Percentiles rank a stretch among this genome's conserved stretches.
These are phyloP conservation scores for Drosophila cognata DNA, from an alignment of 2,888 invertebrate species.

Conservation along the genomic window DNA sequence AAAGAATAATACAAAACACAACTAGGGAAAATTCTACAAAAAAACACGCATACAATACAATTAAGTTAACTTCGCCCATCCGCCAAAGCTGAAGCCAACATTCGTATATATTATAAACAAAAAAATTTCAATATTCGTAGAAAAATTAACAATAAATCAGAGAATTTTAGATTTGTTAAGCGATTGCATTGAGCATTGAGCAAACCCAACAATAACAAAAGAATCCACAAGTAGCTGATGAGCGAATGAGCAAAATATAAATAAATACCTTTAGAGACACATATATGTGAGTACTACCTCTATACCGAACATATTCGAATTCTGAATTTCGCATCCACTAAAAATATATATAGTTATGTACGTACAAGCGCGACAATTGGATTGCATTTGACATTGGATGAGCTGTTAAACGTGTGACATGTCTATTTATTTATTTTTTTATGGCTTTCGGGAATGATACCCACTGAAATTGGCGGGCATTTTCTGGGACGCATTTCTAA, in stretches of 20 bases:
- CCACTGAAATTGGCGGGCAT: slow-evolving; percentile 23
- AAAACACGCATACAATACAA: slow-evolving; percentile 32
- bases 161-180: slow-evolving; percentile 23
- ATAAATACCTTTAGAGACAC: slow-evolving; percentile 48
- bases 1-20: slow-evolving; percentile 36
- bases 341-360: slow-evolving; percentile 16
- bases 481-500: slow-evolving; percentile 18
- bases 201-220: slow-evolving; percentile 44
- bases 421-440: slow-evolving; percentile 12
- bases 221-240: slow-evolving; percentile 75
- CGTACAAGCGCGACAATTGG: slow-evolving; percentile 42
- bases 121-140: slow-evolving; percentile 12
- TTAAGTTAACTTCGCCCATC: slow-evolving; percentile 30
- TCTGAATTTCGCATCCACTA: slow-evolving; percentile 17
- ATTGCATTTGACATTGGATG: slow-evolving; percentile 56
- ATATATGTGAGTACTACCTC: slow-evolving; percentile 2
- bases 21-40: slow-evolving; percentile 10
- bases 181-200: slow-evolving; percentile 29
- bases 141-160: slow-evolving; percentile 42
- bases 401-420: slow-evolving; percentile 29
- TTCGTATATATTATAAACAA: slow-evolving; percentile 55
- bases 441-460: slow-evolving; percentile 3
- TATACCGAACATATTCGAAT: not conserved
- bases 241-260: slow-evolving; percentile 45
- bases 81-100: slow-evolving; percentile 5